phyloP scores from a whole-genome alignment of 2,888 invertebrate genomes.

The Suillia variegata region DNA sequence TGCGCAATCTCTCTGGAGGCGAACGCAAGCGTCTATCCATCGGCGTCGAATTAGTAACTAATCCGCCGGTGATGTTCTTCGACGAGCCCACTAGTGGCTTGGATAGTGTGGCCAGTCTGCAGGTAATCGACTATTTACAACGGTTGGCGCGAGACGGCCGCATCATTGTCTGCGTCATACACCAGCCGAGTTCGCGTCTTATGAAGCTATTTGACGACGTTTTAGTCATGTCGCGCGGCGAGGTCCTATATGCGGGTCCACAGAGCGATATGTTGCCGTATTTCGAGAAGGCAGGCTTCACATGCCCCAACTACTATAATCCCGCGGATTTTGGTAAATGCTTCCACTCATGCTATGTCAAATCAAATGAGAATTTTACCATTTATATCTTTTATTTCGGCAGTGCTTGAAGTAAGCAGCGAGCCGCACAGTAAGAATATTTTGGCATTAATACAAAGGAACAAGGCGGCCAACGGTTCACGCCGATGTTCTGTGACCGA shows the following conservation, averaged over 20 bases:
- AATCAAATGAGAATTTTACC: too few relatives aligned
- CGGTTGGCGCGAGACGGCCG: conserved; percentile 79
- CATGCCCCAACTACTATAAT: conserved; percentile 87
- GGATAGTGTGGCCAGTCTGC: conserved; percentile 80
- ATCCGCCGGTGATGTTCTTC: conserved; percentile 91
- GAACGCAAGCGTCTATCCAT: conserved; percentile 88
- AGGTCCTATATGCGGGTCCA: conserved; percentile 78
- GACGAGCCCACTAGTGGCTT: conserved; percentile 92
- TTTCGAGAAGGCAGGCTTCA: conserved; percentile 69
- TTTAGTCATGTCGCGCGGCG: conserved; percentile 78
- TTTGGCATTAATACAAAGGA: conserved; percentile 31
- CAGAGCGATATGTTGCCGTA: conserved; percentile 74
- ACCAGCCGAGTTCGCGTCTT: conserved; percentile 86
- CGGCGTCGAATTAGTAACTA: conserved; percentile 86
- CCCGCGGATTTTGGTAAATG: conserved; percentile 84
- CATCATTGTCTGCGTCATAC: conserved; percentile 86
- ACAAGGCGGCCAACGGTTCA: conserved; percentile 27
- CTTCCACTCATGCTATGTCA: too few relatives aligned
- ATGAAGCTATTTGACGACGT: conserved; percentile 87
- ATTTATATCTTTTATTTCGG: not conserved
- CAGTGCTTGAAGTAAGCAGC: conserved; percentile 67
- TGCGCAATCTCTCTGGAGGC: conserved; percentile 80
- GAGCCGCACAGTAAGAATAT: conserved; percentile 63
- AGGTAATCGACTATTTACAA: conserved; percentile 78
- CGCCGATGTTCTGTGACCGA: conserved; percentile 21